A percentile compares a stretch with the other conserved stretches of the same genome.
Evolutionary conservation across 2,113 vertebrate genomes (phyloP).

Genomic region (Psittacara wagleri): DNA sequence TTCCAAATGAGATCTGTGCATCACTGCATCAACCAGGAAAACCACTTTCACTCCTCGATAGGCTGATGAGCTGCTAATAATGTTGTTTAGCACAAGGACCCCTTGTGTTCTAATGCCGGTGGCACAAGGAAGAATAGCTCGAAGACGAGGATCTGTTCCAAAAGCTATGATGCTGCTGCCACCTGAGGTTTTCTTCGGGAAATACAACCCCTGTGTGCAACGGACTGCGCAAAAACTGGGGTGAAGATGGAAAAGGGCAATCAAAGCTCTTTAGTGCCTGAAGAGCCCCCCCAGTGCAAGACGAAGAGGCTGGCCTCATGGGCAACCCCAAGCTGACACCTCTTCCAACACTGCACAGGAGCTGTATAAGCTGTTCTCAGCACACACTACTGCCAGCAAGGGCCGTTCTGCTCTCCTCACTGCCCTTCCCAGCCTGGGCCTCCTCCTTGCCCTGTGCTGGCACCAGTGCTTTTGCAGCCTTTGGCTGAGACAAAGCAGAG

Average conservation of each 20-base stretch:
- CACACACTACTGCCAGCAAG: accelerated
- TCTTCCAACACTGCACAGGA: background rate
- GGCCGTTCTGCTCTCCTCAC: background rate
- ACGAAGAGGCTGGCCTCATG: background rate
- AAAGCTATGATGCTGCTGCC: conserved; percentile 54
- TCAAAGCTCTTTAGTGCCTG: background rate
- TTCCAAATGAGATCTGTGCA: background rate
- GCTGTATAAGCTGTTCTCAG: background rate
- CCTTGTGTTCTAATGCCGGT: background rate
- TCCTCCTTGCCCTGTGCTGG: background rate
- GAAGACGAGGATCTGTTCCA: background rate
- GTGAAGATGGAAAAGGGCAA: background rate
- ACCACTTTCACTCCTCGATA: background rate
- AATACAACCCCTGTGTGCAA: background rate
- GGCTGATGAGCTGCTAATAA: background rate
- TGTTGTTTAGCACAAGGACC: background rate
- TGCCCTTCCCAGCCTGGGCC: background rate
- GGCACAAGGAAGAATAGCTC: background rate
- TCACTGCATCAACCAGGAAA: background rate
- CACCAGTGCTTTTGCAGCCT: background rate
- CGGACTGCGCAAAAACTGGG: background rate
- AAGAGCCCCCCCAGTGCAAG: background rate
- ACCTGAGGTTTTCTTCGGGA: conserved; percentile 51
- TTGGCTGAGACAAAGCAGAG: background rate
- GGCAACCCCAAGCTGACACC: background rate